Percentiles rank a stretch among this genome's conserved stretches.
Evolutionary conservation across 2,888 invertebrate genomes (phyloP).

Genomic region (Rhamnusium bicolor): DNA sequence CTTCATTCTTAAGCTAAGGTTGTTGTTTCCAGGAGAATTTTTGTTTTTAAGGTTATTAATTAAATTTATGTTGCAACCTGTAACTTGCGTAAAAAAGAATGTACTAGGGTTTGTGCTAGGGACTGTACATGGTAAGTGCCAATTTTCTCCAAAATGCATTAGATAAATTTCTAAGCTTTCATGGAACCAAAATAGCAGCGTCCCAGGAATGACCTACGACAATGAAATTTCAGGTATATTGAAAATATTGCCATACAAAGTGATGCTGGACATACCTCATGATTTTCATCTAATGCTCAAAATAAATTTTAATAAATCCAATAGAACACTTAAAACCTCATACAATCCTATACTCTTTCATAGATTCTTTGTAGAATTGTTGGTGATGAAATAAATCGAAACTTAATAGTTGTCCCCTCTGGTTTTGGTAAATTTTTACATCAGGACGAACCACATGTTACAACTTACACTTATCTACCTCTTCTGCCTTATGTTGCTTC

Average conservation of each 20-base stretch:
- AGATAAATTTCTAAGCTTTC: background rate
- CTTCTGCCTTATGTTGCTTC: background rate
- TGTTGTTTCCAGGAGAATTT: too few species aligned
- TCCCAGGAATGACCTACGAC: constrained; percentile 1
- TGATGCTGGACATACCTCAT: too few species aligned
- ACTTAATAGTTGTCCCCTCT: constrained; percentile 9
- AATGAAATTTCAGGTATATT: constrained; percentile 21
- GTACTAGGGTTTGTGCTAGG: too few species aligned
- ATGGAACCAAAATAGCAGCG: background rate
- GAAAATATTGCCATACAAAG: constrained; percentile 4
- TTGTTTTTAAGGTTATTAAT: too few species aligned
- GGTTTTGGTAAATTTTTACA: constrained; percentile 29
- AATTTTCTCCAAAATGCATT: too few species aligned
- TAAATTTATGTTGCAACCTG: too few species aligned
- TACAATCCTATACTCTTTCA: too few species aligned
- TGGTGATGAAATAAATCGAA: background rate
- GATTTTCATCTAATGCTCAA: background rate
- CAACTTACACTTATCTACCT: background rate
- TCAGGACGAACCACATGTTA: background rate
- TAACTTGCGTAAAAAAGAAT: too few species aligned
- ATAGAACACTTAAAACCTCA: background rate
- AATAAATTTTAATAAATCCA: background rate
- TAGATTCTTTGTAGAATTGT: background rate
- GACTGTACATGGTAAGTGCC: too few species aligned
- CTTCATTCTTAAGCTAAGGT: too few species aligned